A percentile compares a stretch with the other conserved stretches of the same genome.
Evolutionary conservation across 1,140 invertebrate genomes (phyloP).

Genomic region (Andricus grossulariae): DNA sequence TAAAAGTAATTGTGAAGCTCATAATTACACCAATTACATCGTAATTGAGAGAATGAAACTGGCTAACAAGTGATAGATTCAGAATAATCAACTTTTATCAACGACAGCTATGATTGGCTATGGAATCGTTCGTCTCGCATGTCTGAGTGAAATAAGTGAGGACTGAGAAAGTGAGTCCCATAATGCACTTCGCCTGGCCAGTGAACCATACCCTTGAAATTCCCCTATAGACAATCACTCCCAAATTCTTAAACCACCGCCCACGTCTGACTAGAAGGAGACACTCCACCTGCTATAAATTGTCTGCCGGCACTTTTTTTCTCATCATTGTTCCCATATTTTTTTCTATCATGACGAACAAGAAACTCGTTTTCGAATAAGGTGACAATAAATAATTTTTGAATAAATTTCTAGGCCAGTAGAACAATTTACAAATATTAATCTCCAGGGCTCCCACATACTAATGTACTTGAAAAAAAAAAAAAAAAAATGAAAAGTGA

Average conservation of each 20-base stretch:
- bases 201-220: constrained; percentile 28
- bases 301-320: constrained; percentile 17
- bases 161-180: constrained; percentile 30
- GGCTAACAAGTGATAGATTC: constrained; percentile 55
- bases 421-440: not conserved
- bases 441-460: too few species aligned
- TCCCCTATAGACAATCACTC: constrained; percentile 28
- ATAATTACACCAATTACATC: constrained; percentile 56
- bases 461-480: too few species aligned
- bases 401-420: not conserved
- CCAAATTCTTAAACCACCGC: constrained; percentile 21
- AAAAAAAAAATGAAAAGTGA: too few species aligned
- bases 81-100: constrained; percentile 37
- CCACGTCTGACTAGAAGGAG: constrained; percentile 29
- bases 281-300: constrained; percentile 11
- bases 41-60: constrained; percentile 51
- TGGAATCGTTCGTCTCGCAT: constrained; percentile 61
- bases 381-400: not conserved
- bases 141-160: constrained; percentile 58
- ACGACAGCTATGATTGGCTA: constrained; percentile 60
- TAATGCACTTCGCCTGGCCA: constrained; percentile 26
- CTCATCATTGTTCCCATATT: constrained; percentile 16
- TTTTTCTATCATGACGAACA: not conserved
- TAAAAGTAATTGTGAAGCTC: constrained; percentile 13
- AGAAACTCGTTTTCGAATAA: not conserved